These are phyloP conservation scores for Agriopis leucophaearia DNA, from an alignment of 2,888 invertebrate genomes.

Conservation along the genomic window DNA sequence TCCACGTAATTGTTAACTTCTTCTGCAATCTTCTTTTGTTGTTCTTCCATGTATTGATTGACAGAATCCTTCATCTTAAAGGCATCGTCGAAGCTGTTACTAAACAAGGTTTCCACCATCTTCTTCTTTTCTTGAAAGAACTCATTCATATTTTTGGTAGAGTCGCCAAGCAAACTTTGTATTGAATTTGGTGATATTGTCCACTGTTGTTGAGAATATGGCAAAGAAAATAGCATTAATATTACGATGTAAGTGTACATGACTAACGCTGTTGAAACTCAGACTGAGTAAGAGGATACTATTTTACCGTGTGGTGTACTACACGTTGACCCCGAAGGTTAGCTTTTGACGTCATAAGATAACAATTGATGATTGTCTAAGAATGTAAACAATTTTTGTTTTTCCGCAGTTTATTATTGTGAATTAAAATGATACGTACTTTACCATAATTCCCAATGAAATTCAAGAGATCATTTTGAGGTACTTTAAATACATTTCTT, in stretches of 20 bases:
- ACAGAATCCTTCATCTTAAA: conserved; percentile 62
- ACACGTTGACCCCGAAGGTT: conserved; percentile 41
- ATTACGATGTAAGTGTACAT: conserved; percentile 31
- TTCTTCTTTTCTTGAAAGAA: conserved; percentile 53
- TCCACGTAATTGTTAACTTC: conserved; percentile 68
- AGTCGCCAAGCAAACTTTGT: conserved; percentile 44
- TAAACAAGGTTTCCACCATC: conserved; percentile 61
- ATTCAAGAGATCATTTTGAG: neutral
- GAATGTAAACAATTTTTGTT: neutral
- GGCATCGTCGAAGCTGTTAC: conserved; percentile 49
- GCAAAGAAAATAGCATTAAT: conserved; percentile 26
- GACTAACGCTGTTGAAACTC: conserved; percentile 3
- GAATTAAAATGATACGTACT: neutral
- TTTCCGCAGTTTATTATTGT: neutral
- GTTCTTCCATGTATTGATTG: conserved; percentile 64
- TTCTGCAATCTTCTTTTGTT: conserved; percentile 61
- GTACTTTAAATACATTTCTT: neutral
- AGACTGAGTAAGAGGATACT: conserved; percentile 23
- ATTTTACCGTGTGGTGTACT: conserved; percentile 7
- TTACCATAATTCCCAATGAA: neutral
- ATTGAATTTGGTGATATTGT: conserved; percentile 38
- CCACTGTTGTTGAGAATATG: conserved; percentile 30
- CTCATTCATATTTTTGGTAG: conserved; percentile 39
- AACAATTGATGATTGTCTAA: conserved; percentile 33
- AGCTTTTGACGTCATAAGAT: conserved; percentile 44